Evolutionary conservation across 2,888 invertebrate species (phyloP).

Genomic region (Scrobipalpa costella): DNA sequence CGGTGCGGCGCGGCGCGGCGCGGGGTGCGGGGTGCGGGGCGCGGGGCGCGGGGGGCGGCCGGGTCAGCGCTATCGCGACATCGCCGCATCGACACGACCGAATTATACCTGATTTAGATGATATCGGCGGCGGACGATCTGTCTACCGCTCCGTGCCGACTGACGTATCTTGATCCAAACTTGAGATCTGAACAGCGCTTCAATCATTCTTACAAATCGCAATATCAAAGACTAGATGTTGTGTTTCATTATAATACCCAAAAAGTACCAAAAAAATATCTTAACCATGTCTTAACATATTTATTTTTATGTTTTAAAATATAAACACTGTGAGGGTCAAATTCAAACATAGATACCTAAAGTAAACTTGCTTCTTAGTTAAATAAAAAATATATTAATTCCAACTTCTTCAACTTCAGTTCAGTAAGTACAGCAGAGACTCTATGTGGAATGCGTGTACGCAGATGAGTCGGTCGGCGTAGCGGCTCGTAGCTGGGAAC

Average conservation of each 20-base stretch:
- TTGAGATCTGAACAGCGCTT: background rate
- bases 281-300: too few relatives aligned
- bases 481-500: constrained; percentile 6
- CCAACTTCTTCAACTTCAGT: too few relatives aligned
- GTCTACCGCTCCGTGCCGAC: constrained; percentile 27
- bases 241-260: background rate
- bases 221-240: background rate
- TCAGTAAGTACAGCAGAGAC: background rate
- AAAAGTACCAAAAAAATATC: background rate
- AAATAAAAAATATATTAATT: too few relatives aligned
- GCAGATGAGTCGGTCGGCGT: constrained; percentile 4
- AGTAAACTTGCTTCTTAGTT: too few relatives aligned
- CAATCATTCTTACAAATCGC: background rate
- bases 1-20: background rate
- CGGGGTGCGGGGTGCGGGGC: background rate
- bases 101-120: constrained; percentile 53
- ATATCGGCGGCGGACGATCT: constrained; percentile 46
- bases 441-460: background rate
- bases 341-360: too few relatives aligned
- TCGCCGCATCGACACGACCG: constrained; percentile 39
- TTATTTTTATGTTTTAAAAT: too few relatives aligned
- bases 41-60: constrained; percentile 4
- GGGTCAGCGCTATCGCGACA: constrained; percentile 37
- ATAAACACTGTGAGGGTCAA: too few relatives aligned
- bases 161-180: constrained; percentile 12